Conservation (phyloP, 2,888 invertebrate genomes). For the Eueremaeus valkanovi region DNA sequence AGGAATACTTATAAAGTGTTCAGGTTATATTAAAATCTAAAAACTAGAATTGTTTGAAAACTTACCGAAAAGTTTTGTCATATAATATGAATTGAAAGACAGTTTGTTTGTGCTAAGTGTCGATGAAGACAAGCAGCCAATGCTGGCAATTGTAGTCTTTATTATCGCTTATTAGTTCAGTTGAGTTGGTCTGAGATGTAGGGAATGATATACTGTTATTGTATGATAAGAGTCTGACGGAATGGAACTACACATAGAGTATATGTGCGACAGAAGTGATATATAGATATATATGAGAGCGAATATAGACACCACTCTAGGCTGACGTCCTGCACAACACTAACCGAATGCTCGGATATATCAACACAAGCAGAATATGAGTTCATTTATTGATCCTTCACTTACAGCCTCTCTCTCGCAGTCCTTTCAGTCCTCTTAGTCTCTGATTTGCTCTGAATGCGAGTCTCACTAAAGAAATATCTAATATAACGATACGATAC, state of each 20-base stretch:
- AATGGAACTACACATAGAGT: too few species aligned
- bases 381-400: constrained; percentile 12
- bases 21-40: neutral
- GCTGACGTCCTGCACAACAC: neutral
- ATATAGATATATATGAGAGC: constrained; percentile 6
- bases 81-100: neutral
- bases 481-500: constrained; percentile 11
- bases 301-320: constrained; percentile 2
- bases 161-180: constrained; percentile 13
- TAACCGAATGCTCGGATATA: constrained; percentile 5
- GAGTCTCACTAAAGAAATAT: neutral
- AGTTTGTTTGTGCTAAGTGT: neutral
- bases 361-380: constrained; percentile 1
- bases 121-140: neutral
- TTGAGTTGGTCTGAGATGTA: constrained; percentile 1
- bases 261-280: neutral
- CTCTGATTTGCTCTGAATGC: neutral
- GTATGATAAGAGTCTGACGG: neutral
- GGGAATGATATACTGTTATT: neutral
- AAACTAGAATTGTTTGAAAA: neutral
- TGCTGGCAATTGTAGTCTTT: neutral
- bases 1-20: too few species aligned
- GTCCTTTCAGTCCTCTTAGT: neutral
- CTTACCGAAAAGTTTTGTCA: neutral
- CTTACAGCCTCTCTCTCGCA: too few species aligned